Evolutionary conservation across 2,888 invertebrate species (phyloP).

Genomic region (Heliconius aoede): DNA sequence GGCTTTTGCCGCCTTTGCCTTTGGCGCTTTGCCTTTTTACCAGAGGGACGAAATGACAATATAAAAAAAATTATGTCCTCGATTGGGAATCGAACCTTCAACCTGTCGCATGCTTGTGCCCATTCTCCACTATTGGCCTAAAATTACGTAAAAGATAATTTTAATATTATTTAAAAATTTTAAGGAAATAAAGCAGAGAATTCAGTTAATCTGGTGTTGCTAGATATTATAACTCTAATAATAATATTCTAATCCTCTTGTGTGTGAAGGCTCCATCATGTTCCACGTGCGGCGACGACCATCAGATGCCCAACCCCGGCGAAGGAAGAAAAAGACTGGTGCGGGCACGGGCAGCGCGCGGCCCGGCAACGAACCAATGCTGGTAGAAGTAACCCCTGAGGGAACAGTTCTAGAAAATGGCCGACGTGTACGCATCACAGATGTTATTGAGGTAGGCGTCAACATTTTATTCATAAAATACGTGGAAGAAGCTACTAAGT

Average conservation of each 20-base stretch:
- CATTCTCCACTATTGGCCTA: neutral
- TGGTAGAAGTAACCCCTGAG: constrained; percentile 93
- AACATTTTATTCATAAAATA: neutral
- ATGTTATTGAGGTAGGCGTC: constrained; percentile 86
- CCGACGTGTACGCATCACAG: constrained; percentile 85
- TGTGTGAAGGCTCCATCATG: constrained; percentile 93
- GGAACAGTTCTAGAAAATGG: constrained; percentile 86
- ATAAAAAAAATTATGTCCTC: no score
- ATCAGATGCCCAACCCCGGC: constrained; percentile 94
- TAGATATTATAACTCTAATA: no score
- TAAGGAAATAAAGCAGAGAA: neutral
- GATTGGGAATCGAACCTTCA: no score
- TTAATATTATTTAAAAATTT: neutral
- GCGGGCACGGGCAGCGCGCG: constrained; percentile 79
- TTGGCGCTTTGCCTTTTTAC: no score
- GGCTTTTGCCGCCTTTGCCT: no score
- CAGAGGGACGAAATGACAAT: no score
- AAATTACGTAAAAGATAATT: neutral
- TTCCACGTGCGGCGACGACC: constrained; percentile 97
- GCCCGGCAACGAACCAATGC: constrained; percentile 85
- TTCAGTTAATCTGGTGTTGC: neutral
- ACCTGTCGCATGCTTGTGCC: no score
- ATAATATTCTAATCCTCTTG: neutral
- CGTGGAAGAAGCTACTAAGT: neutral
- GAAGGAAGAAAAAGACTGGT: constrained; percentile 91